phyloP scores from a whole-genome alignment of 1,140 invertebrate species.

The Drosophila neocordata region DNA sequence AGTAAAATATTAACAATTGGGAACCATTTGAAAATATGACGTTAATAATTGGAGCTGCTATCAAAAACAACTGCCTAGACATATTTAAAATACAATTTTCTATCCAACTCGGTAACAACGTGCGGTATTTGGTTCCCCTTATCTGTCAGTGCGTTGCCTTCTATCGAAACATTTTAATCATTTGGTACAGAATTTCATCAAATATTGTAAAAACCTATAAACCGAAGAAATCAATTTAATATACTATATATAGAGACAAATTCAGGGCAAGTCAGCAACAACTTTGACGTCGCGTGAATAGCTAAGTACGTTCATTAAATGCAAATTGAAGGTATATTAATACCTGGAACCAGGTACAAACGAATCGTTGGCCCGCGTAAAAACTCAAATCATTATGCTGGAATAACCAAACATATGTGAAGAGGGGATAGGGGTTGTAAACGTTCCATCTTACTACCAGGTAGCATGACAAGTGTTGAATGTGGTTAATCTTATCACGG shows the following conservation, averaged over 20 bases:
- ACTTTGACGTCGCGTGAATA: conserved; percentile 10
- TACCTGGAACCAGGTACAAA: conserved; percentile 9
- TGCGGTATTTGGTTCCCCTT: not conserved
- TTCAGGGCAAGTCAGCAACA: conserved; percentile 1
- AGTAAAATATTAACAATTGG: no score
- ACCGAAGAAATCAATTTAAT: not conserved
- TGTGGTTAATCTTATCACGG: conserved; percentile 57
- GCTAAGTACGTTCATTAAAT: conserved; percentile 15
- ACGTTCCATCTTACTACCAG: not conserved
- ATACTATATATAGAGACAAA: not conserved
- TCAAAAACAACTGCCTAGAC: no score
- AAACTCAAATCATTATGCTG: conserved; percentile 12
- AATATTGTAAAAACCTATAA: not conserved
- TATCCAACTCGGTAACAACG: not conserved
- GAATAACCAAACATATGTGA: not conserved
- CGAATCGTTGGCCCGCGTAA: not conserved
- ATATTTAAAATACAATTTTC: no score
- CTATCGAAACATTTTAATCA: not conserved
- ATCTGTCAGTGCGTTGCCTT: not conserved
- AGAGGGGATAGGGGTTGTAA: not conserved
- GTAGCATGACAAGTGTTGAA: conserved; percentile 28
- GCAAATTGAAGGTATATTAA: conserved; percentile 17
- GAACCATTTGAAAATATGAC: no score
- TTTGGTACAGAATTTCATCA: conserved; percentile 1
- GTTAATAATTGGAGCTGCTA: no score